Percentiles rank a stretch among this genome's conserved stretches.
Evolutionary conservation across 2,888 invertebrate species (phyloP).

Genomic region (Tenthredo notha): DNA sequence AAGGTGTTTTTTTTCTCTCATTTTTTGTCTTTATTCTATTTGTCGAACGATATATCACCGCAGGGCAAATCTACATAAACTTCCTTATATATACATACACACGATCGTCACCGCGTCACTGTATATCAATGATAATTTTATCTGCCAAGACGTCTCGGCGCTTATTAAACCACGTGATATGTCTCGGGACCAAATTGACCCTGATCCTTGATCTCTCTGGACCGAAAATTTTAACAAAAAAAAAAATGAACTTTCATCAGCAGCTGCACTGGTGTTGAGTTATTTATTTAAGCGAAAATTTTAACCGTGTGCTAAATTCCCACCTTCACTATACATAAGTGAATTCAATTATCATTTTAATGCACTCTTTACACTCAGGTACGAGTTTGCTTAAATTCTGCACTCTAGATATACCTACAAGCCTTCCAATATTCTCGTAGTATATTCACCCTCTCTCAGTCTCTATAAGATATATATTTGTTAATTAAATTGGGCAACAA

Average conservation of each 20-base stretch:
- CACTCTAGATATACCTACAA: conserved; percentile 61
- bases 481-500: conserved; percentile 73
- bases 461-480: conserved; percentile 58
- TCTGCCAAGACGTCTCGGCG: neutral
- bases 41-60: neutral
- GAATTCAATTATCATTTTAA: conserved; percentile 4
- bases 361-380: conserved; percentile 63
- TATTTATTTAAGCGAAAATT: neutral
- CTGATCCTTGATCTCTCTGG: conserved; percentile 18
- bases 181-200: conserved; percentile 19
- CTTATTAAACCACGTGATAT: neutral
- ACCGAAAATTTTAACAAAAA: neutral
- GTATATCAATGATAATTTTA: neutral
- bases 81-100: neutral
- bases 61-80: neutral
- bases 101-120: neutral
- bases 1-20: neutral
- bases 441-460: neutral
- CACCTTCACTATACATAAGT: neutral
- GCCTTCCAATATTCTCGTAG: conserved; percentile 62
- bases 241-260: neutral
- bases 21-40: neutral
- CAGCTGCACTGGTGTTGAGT: neutral
- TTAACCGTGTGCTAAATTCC: neutral
- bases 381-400: conserved; percentile 57